These are phyloP conservation scores for Aeoliscus strigatus DNA, from an alignment of 2,797 vertebrate genomes.

Conservation along the genomic window DNA sequence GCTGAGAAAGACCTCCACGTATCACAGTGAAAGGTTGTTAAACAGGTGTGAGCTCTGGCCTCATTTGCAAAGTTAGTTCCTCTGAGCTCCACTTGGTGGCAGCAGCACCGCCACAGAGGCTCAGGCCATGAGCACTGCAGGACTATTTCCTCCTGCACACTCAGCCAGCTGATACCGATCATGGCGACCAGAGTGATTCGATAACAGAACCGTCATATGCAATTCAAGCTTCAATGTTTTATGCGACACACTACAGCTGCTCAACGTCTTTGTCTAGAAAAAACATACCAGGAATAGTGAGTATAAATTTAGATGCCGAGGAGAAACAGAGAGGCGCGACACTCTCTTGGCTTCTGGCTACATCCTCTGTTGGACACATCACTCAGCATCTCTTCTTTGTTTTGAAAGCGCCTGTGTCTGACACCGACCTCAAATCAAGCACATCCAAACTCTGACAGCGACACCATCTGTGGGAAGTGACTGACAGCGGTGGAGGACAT, in stretches of 20 bases:
- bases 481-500: conserved; percentile 63
- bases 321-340: no score
- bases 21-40: conserved; percentile 40
- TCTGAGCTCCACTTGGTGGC: conserved; percentile 74
- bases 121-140: conserved; percentile 44
- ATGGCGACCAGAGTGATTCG: conserved; percentile 27
- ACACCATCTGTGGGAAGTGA: conserved; percentile 62
- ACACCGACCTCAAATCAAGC: conserved; percentile 47
- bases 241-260: conserved; percentile 8
- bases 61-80: conserved; percentile 45
- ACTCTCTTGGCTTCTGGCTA: conserved; percentile 22
- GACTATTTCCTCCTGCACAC: conserved; percentile 31
- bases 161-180: conserved; percentile 35
- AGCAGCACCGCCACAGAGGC: conserved; percentile 64
- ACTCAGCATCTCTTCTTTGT: conserved; percentile 42
- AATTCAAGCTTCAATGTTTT: conserved; percentile 2
- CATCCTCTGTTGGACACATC: conserved; percentile 32
- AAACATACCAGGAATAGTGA: no score
- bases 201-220: conserved; percentile 7
- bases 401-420: conserved; percentile 36
- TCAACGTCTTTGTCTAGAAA: no score
- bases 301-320: conserved; percentile 7
- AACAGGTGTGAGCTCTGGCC: conserved; percentile 52
- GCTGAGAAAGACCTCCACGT: conserved; percentile 20
- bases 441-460: conserved; percentile 54